Evolutionary conservation across 2,797 vertebrate species (phyloP).

Genomic region (Erethizon dorsatum): DNA sequence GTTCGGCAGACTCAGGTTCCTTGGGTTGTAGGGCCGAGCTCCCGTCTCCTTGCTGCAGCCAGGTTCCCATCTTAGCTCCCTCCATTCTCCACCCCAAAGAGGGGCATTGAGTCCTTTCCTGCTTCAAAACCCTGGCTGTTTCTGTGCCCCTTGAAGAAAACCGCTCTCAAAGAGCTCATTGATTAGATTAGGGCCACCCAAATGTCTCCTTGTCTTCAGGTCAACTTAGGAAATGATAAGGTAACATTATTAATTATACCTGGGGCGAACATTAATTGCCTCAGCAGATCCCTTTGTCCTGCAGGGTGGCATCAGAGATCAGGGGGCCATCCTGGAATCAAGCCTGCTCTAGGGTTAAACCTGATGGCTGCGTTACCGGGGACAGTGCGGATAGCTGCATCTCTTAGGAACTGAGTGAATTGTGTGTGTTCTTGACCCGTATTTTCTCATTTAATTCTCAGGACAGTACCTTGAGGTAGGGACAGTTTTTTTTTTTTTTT

Average conservation of each 20-base stretch:
- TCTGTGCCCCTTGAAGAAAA: neutral
- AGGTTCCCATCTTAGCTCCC: no score
- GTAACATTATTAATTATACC: neutral
- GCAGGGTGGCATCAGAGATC: neutral
- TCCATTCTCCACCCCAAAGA: neutral
- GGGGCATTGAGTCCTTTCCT: neutral
- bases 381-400: neutral
- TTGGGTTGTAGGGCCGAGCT: neutral
- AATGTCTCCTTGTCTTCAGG: neutral
- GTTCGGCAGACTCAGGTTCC: neutral
- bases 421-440: neutral
- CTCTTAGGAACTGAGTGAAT: neutral
- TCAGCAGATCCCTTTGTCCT: neutral
- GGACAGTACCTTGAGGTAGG: neutral
- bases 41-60: neutral
- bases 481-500: neutral
- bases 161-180: neutral
- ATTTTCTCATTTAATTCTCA: neutral
- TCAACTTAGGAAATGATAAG: neutral
- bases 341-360: neutral
- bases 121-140: neutral
- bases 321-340: neutral
- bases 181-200: neutral
- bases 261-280: neutral
- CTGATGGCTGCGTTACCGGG: no score